These are phyloP conservation scores for Polydrusus pterygomalis DNA, from an alignment of 2,888 invertebrate genomes.

Conservation along the genomic window DNA sequence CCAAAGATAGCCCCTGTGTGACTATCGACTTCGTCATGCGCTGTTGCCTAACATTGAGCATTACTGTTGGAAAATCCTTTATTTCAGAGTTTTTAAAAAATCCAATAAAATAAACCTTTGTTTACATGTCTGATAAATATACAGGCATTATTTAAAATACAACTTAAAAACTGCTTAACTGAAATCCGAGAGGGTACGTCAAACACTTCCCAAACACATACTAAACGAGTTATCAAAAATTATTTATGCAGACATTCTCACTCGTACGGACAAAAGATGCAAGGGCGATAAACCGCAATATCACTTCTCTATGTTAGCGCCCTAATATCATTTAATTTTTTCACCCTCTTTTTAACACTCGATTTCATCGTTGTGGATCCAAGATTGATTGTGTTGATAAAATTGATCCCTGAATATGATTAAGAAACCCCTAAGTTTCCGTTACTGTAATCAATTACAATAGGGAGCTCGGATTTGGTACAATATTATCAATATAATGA, in stretches of 20 bases:
- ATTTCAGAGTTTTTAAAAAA: no score
- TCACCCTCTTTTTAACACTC: constrained; percentile 26
- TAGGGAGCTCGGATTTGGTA: not conserved
- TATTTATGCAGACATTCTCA: not conserved
- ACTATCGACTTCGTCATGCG: no score
- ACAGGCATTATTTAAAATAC: no score
- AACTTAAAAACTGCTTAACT: not conserved
- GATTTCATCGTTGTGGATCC: constrained; percentile 19
- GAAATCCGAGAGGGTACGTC: not conserved
- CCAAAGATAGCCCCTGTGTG: no score
- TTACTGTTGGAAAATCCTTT: no score
- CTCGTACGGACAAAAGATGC: not conserved
- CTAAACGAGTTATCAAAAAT: constrained; percentile 1
- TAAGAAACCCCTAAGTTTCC: constrained; percentile 8
- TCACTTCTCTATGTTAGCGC: constrained; percentile 13
- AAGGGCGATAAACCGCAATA: constrained; percentile 14
- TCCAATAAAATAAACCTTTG: no score
- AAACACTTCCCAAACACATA: not conserved
- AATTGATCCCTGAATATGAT: constrained; percentile 2
- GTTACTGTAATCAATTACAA: not conserved
- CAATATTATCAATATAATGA: not conserved
- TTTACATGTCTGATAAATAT: no score
- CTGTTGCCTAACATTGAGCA: no score
- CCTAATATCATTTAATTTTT: constrained; percentile 8
- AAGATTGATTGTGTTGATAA: constrained; percentile 20